Conservation (phyloP, 2,797 vertebrate genomes). For the Tiaroga cobitis region DNA sequence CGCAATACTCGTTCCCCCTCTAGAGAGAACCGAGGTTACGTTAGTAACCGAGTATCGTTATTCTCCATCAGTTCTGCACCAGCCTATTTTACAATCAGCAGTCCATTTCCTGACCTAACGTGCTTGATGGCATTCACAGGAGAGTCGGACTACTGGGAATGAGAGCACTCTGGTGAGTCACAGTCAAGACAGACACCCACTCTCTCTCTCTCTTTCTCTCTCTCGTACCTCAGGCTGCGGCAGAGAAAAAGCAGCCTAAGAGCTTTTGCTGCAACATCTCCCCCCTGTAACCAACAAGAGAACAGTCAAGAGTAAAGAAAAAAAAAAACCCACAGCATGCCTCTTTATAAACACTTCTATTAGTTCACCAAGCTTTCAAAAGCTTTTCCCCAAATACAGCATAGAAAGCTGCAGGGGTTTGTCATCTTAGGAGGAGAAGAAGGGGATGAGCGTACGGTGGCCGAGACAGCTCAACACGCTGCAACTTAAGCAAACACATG, state of each 20-base stretch:
- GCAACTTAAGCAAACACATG: no score
- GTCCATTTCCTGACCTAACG: slow-evolving; percentile 20
- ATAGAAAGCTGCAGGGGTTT: slow-evolving; percentile 38
- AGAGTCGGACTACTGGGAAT: background rate
- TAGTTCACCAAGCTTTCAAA: slow-evolving; percentile 24
- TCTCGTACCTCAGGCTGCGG: slow-evolving; percentile 14
- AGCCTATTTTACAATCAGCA: slow-evolving; percentile 42
- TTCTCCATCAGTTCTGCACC: slow-evolving; percentile 30
- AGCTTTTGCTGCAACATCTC: slow-evolving; percentile 40
- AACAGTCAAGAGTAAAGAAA: slow-evolving; percentile 64
- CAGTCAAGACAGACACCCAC: slow-evolving; percentile 30
- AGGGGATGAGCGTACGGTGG: background rate
- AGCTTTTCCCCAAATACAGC: slow-evolving; percentile 24
- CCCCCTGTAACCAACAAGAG: slow-evolving; percentile 42
- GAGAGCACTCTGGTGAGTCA: slow-evolving; percentile 30
- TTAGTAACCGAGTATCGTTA: no score
- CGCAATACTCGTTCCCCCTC: no score
- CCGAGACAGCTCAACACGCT: no score
- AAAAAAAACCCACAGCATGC: slow-evolving; percentile 62
- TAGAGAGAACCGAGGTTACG: no score
- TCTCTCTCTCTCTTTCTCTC: background rate
- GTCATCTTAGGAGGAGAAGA: slow-evolving; percentile 15
- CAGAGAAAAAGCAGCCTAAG: slow-evolving; percentile 41
- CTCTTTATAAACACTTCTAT: slow-evolving; percentile 67
- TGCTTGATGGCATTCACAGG: slow-evolving; percentile 21